Evolutionary conservation across 2,888 invertebrate species (phyloP), one percentile per base, ranked within the genome.

Genomic region (Lasiommata megera): DNA sequence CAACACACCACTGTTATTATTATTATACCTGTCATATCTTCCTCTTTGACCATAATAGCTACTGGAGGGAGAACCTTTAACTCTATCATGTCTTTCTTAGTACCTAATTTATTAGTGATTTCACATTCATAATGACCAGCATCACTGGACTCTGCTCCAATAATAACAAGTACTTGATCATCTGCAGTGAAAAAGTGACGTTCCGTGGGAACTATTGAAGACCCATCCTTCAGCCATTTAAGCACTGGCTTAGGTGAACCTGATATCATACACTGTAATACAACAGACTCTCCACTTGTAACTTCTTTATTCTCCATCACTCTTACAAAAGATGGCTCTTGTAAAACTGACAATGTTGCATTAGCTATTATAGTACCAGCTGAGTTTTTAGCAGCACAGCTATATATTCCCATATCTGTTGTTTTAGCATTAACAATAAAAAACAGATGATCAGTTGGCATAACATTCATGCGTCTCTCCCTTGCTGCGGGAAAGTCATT

Each of bases 401-500:
- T 97, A 78, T 99, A 99, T 29, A 97, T 92, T 0, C 99, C 99
- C 85, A 96, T 95, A 76, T 99, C 99, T 34, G 93, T 93, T 0
- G 95, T 93, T 80, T 97, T 97, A 17, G 97, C 96, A 84, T 97
- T 94, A n/a, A 97, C 93, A 68, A 99, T 98, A 76, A 97, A 97
- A 79, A 98, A 97, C 1, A 96, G 94, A 79, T 98, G 96, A 77
- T 98, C 98, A 29, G 94, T 94, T 0, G 97, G 96, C 93, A 97
- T 96, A 46, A 98, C 96, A 84, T 96, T 96, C 94, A 99, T 96
- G 36, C 98, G 92, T 43, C 98, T 93, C 80, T 99, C 98, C 67
- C 96, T 93, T 7, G 98, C 98, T 5, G 99, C 98, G 6, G 98
- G 98, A 80, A 99, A 98, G 75, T 97, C 96, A 74, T 96, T 95